Conservation (phyloP, 2,888 invertebrate genomes). For the Vannuccia rotundouncinata region DNA sequence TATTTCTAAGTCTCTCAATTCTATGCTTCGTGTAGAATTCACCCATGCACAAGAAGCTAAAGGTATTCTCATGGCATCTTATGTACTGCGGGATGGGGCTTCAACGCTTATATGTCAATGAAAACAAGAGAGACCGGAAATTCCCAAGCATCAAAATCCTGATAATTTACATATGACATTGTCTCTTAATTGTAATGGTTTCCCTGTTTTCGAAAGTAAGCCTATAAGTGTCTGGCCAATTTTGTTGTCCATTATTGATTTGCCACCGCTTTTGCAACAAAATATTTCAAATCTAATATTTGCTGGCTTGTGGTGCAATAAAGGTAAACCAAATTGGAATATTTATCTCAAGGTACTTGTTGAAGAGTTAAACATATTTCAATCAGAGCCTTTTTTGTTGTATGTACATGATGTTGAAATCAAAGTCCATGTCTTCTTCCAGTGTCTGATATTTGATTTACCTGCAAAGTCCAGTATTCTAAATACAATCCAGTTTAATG, state of each 20-base stretch:
- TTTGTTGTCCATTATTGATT: not conserved
- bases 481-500: not conserved
- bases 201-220: conserved; percentile 1
- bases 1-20: too few relatives aligned
- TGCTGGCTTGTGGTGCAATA: conserved; percentile 1
- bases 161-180: not conserved
- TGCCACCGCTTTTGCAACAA: not conserved
- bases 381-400: not conserved
- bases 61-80: too few relatives aligned
- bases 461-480: not conserved
- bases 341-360: not conserved
- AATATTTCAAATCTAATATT: not conserved
- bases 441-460: not conserved
- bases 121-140: too few relatives aligned
- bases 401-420: not conserved
- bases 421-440: not conserved
- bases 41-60: too few relatives aligned
- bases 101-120: too few relatives aligned
- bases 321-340: conserved; percentile 11
- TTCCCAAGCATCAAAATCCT: not conserved
- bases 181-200: not conserved
- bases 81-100: too few relatives aligned
- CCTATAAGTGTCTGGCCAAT: not conserved
- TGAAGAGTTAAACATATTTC: not conserved
- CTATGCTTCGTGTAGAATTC: too few relatives aligned